Conservation (phyloP, 2,888 invertebrate genomes). For the Philhelius pedissequus region DNA sequence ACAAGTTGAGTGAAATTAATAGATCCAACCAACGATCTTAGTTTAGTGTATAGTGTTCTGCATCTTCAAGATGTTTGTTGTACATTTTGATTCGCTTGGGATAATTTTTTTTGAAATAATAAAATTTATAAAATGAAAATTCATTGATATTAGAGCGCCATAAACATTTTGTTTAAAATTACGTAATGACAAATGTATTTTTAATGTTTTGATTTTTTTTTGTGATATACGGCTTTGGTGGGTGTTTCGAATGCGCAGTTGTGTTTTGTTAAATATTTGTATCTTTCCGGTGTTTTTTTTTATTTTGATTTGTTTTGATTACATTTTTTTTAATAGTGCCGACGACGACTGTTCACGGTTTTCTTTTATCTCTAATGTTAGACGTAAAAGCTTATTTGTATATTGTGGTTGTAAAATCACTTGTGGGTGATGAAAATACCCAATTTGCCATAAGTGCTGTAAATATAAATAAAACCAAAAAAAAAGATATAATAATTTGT, state of each 20-base stretch:
- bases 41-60: constrained; percentile 7
- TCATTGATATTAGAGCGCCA: neutral
- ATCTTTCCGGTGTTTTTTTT: neutral
- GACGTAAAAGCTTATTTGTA: neutral
- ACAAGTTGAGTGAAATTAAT: constrained; percentile 45
- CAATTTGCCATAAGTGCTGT: neutral
- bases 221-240: neutral
- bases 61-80: constrained; percentile 1
- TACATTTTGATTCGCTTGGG: neutral
- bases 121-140: neutral
- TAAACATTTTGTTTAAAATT: constrained; percentile 3
- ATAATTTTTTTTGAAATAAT: neutral
- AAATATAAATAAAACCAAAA: neutral
- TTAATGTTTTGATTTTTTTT: neutral
- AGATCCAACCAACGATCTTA: constrained; percentile 6
- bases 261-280: neutral
- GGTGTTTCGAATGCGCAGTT: neutral
- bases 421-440: neutral
- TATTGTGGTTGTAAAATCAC: neutral
- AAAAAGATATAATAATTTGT: neutral
- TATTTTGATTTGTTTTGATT: constrained; percentile 43
- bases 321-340: neutral
- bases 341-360: neutral
- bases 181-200: constrained; percentile 4
- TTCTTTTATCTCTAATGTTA: neutral